Evolutionary conservation across 2,797 vertebrate genomes (phyloP).

Genomic region (Ptychobarbus kaznakovi): DNA sequence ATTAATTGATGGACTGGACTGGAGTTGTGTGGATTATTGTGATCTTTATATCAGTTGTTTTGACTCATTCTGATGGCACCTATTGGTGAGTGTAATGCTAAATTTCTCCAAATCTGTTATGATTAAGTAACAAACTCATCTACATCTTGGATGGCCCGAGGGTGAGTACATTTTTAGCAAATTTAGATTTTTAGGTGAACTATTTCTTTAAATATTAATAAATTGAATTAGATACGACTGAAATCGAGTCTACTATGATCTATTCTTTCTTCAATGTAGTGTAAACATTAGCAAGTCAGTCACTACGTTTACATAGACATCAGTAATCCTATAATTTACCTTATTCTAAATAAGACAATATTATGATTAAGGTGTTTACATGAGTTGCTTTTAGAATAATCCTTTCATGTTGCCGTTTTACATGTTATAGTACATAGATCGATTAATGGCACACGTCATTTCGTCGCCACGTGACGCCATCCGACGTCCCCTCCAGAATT

Average conservation of each 20-base stretch:
- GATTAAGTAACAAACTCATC: neutral
- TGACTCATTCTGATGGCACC: neutral
- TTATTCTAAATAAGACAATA: too few species aligned
- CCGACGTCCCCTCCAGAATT: too few species aligned
- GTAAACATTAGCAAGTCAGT: neutral
- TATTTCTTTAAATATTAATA: neutral
- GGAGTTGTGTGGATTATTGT: neutral
- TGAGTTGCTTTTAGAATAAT: too few species aligned
- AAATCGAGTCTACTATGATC: neutral
- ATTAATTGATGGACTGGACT: neutral
- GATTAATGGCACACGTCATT: too few species aligned
- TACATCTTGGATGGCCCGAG: neutral
- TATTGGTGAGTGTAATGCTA: neutral
- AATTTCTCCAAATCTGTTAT: neutral
- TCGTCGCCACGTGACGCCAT: too few species aligned
- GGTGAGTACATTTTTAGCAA: neutral
- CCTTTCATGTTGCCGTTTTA: too few species aligned
- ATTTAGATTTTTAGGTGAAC: neutral
- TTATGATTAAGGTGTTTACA: too few species aligned
- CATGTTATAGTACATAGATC: too few species aligned
- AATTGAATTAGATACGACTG: neutral
- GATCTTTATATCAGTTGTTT: neutral
- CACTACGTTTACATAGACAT: too few species aligned
- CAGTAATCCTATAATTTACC: too few species aligned
- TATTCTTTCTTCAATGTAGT: neutral